Percentiles rank a stretch among this genome's conserved stretches.
These are phyloP conservation scores for Eulimnadia texana DNA, from an alignment of 1,140 invertebrate species.

Conservation along the genomic window DNA sequence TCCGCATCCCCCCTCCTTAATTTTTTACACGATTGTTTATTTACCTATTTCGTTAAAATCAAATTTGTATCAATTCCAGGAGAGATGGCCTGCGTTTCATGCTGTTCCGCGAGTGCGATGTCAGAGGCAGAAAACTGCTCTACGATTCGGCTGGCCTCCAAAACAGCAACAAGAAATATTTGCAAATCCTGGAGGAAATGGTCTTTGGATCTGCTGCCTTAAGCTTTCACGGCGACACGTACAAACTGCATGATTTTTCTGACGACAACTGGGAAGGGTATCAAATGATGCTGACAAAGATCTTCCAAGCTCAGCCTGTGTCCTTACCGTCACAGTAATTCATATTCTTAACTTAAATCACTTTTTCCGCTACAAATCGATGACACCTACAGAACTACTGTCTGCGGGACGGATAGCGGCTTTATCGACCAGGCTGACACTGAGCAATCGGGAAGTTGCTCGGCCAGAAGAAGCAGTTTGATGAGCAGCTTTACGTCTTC, in stretches of 20 bases:
- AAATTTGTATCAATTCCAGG: too few relatives aligned
- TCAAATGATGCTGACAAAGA: background rate
- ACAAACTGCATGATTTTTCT: conserved; percentile 42
- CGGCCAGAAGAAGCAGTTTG: background rate
- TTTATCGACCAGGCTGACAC: background rate
- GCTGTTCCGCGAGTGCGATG: conserved; percentile 71
- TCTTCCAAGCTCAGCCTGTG: background rate
- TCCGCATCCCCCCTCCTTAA: background rate
- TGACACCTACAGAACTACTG: background rate
- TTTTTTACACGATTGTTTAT: background rate
- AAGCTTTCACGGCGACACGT: conserved; percentile 64
- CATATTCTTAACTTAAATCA: background rate
- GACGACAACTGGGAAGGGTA: background rate
- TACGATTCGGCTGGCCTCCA: conserved; percentile 50
- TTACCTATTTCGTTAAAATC: too few relatives aligned
- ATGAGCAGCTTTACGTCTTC: background rate
- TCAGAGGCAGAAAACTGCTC: conserved; percentile 56
- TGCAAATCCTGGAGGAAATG: conserved; percentile 60
- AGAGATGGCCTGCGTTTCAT: conserved; percentile 40
- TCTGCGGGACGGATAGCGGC: background rate
- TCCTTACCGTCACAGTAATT: background rate
- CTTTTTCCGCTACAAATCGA: background rate
- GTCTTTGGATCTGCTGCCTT: conserved; percentile 76
- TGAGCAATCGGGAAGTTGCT: background rate
- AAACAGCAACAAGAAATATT: conserved; percentile 23